Evolutionary conservation across 2,888 invertebrate species (phyloP), one percentile per base, ranked within the genome.

Genomic region (Fragum fragum): DNA sequence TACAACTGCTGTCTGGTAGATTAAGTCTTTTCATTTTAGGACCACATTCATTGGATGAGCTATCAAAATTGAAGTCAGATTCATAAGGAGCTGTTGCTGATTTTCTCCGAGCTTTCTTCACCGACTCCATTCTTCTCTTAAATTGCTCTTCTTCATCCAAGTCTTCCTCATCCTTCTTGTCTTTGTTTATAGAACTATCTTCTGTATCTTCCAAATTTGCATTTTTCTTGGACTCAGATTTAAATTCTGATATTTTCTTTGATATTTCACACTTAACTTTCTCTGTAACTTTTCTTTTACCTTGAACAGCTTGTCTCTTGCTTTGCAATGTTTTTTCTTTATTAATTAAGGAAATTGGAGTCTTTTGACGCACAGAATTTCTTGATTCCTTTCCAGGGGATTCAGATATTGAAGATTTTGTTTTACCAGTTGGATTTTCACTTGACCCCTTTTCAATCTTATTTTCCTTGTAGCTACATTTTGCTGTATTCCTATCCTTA

Each of bases 21-120:
- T 36, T n/a, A n/a, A n/a, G n/a, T n/a, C n/a, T 36, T 36, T 36
- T 36, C 32, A 36, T 6, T 36, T 36, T 3, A 36, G 32, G 32
- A 36, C 9, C 32, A 36, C 3, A 3, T 9, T 39, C 69, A 32
- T n/a, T 21, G 55, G 28, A 59, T 55, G 47, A 32, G 26, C 36
- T 63, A 21, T 82, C 79, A 79, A 85, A 77, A 75, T 81, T 79
- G 39, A 85, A 85, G 39, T 85, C 85, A 21, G 69, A 82, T 32
- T 82, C 75, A 59, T 85, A 85, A 18, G 79, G 66, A 23, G 72
- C 69, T 47, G 59, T 29, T 39, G 52, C 36, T 2, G 78, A 72
- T 70, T 61, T 82, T 63, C 52, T 85, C 6, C 57, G 42, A 21
- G 77, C 79, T 32, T 32, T 53, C 52, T 77, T 72, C 2, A 85